Base-by-base conservation (phyloP, 2,797 vertebrate species). In the Acipenser transmontanus region DNA sequence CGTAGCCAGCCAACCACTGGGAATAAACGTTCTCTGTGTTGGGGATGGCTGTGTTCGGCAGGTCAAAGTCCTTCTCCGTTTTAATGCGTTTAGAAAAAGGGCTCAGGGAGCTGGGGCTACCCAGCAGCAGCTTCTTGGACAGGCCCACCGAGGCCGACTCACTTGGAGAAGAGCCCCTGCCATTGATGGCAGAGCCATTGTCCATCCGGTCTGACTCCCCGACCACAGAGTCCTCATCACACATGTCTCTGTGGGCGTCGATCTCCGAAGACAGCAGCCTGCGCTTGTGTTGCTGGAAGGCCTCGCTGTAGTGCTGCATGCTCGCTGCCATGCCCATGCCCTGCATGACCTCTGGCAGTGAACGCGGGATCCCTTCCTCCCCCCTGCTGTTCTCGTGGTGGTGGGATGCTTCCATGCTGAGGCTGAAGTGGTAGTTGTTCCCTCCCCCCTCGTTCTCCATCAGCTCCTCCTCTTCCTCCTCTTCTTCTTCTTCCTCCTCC, bases 231-330 rank as follows among this genome's bases (percentile, higher is more conserved):
- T 96, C 89, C 79, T 94, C 92, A 51, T 97, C 94, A 64, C 95
- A 97, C 87, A 92, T 91, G 82, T 94, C 91, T 69, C 93, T 93
- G 78, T 89, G 93, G 74, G 77, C 91, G 82, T 93, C 87, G 13
- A 84, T 84, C 88, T 91, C 93, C 71, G 90, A 91, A 72, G 78
- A 86, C 78, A 97, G 91, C 73, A 93, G 92, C 65, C 94, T 92
- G 12, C 97, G 91, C 87, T 98, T 97, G 90, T 98, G 97, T 80
- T 96, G 95, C 70, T 89, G 93, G 75, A 98, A 94, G 72, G 95
- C 95, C 85, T 99, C 97, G 0, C 94, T 97, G 89, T 98, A 99
- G 87, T 99, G 97, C 82, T 99, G 97, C 95, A 99, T 98, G 91
- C 95, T 97, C 64, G 95, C 95, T 64, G 95, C 95, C 73, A 99